phyloP scores from a whole-genome alignment of 2,113 vertebrate species.

The Tichodroma muraria region DNA sequence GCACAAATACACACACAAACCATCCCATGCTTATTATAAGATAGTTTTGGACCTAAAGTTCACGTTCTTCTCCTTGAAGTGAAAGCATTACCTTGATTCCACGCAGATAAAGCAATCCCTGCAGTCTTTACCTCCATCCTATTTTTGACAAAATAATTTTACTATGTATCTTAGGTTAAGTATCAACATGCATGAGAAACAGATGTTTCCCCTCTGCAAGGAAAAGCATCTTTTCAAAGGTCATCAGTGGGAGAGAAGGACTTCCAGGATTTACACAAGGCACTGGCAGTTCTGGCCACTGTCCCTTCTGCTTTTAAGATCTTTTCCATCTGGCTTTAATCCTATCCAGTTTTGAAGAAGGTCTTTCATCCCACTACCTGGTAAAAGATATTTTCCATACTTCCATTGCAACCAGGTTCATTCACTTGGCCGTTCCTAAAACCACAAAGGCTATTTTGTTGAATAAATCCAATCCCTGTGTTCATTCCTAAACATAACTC shows the following conservation, averaged over 20 bases:
- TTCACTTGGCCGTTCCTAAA: neutral
- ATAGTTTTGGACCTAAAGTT: neutral
- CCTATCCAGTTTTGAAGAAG: neutral
- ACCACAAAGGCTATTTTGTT: neutral
- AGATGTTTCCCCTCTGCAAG: constrained; percentile 37
- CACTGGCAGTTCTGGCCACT: neutral
- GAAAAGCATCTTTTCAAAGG: constrained; percentile 36
- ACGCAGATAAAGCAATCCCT: neutral
- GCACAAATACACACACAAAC: neutral
- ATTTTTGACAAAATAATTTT: neutral
- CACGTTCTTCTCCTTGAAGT: neutral
- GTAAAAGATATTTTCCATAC: neutral
- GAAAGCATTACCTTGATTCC: neutral
- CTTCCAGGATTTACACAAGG: neutral
- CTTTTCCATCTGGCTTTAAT: neutral
- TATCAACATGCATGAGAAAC: constrained; percentile 33
- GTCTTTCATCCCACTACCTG: neutral
- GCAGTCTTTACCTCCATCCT: neutral
- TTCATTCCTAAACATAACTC: constrained; percentile 10
- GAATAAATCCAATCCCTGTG: neutral
- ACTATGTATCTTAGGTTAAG: neutral
- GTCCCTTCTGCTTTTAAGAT: neutral
- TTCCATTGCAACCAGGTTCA: neutral
- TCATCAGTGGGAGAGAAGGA: neutral
- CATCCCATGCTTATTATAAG: neutral